Conservation (phyloP, 1,140 invertebrate species). For the Ips typographus region DNA sequence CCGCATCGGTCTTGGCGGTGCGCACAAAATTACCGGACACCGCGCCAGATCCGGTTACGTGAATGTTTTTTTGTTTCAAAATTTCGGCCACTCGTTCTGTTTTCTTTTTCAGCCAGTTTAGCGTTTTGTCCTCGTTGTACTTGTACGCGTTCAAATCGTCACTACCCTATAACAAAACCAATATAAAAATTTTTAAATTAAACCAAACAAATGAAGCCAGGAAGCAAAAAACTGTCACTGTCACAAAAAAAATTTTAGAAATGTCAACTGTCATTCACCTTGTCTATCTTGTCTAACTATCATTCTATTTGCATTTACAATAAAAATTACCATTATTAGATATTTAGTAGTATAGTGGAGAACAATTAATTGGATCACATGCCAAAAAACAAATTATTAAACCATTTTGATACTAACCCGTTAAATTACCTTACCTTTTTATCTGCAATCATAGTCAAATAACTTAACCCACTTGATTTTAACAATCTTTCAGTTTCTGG, state of each 20-base stretch:
- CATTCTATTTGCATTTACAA: neutral
- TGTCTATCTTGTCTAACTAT: no score
- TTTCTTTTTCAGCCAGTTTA: constrained; percentile 72
- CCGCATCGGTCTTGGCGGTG: constrained; percentile 40
- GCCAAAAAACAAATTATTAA: neutral
- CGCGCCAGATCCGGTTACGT: constrained; percentile 65
- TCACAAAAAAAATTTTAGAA: no score
- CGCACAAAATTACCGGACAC: constrained; percentile 70
- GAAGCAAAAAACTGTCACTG: no score
- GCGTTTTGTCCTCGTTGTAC: constrained; percentile 74
- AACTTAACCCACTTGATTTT: constrained; percentile 52
- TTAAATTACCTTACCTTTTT: constrained; percentile 56
- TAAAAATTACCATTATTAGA: neutral
- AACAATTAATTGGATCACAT: neutral
- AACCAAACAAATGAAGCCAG: no score
- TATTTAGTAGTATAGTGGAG: no score
- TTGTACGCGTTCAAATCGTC: constrained; percentile 72
- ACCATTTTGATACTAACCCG: neutral
- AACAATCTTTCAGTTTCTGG: constrained; percentile 59
- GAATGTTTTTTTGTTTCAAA: constrained; percentile 67
- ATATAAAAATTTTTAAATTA: neutral
- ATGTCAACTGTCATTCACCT: no score
- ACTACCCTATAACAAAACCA: constrained; percentile 54
- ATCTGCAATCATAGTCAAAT: constrained; percentile 64
- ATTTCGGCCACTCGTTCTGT: constrained; percentile 63